phyloP scores from a whole-genome alignment of 2,888 invertebrate genomes.

The Didymodactylos carnosus region DNA sequence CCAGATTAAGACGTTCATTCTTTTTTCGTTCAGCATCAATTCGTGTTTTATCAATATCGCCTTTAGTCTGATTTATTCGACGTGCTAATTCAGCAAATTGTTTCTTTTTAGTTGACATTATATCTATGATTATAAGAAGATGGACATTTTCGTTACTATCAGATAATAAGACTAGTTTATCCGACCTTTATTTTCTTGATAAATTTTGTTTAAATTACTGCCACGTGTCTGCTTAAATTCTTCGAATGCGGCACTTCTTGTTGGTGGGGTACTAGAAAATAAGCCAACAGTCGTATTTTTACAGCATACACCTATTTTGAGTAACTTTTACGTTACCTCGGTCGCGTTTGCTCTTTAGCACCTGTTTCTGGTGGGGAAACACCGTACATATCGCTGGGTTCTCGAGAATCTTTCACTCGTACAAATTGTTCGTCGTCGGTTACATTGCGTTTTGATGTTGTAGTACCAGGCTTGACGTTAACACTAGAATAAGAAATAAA shows the following conservation, averaged over 20 bases:
- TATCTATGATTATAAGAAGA: too few species aligned
- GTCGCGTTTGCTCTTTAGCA: neutral
- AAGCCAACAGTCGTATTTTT: too few species aligned
- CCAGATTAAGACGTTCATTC: conserved; percentile 19
- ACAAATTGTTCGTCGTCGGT: neutral
- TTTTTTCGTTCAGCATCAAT: conserved; percentile 23
- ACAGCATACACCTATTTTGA: too few species aligned
- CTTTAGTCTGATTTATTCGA: conserved; percentile 27
- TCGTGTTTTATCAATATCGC: conserved; percentile 26
- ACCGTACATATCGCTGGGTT: neutral
- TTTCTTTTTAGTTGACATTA: conserved; percentile 27
- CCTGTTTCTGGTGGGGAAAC: too few species aligned
- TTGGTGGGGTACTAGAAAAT: conserved; percentile 31
- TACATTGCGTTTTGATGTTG: too few species aligned
- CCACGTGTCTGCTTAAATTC: conserved; percentile 32
- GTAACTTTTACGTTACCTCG: neutral
- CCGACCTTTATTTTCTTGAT: conserved; percentile 34
- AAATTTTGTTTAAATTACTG: conserved; percentile 30
- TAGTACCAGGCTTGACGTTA: too few species aligned
- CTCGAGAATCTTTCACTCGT: neutral
- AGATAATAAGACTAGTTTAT: too few species aligned
- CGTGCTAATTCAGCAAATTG: conserved; percentile 28
- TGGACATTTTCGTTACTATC: too few species aligned
- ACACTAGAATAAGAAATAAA: too few species aligned
- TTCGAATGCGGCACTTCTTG: conserved; percentile 31